Conservation (phyloP, 2,113 vertebrate genomes). For the Hemibagrus wyckioides region DNA sequence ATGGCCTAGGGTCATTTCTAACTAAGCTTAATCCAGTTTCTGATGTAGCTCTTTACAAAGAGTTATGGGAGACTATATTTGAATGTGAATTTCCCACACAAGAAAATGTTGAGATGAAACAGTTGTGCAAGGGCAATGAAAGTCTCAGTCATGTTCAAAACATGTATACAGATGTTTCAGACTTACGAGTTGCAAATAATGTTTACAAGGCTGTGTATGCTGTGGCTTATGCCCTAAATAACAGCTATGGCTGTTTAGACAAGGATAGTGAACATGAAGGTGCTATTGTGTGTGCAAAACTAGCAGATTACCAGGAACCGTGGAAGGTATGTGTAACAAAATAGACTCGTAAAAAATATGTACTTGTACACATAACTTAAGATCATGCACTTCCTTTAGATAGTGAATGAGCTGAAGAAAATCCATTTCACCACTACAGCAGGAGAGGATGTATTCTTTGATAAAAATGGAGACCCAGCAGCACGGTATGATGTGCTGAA, state of each 20-base stretch:
- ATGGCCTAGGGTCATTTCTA: neutral
- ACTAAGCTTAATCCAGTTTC: neutral
- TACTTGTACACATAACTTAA: neutral
- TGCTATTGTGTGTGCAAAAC: neutral
- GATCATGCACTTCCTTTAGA: slow-evolving; percentile 8
- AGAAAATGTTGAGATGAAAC: neutral
- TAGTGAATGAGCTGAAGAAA: slow-evolving; percentile 50
- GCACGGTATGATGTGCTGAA: slow-evolving; percentile 60
- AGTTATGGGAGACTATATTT: slow-evolving; percentile 60
- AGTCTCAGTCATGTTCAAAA: slow-evolving; percentile 51
- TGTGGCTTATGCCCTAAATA: neutral
- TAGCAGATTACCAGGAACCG: slow-evolving; percentile 38
- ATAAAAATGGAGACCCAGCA: slow-evolving; percentile 13
- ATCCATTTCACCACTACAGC: slow-evolving; percentile 43
- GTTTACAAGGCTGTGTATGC: neutral
- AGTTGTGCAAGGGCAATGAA: neutral
- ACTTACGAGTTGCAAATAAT: neutral
- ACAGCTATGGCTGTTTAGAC: neutral
- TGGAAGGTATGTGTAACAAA: no score
- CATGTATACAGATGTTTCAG: neutral
- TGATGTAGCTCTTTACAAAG: slow-evolving; percentile 27
- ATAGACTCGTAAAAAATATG: no score
- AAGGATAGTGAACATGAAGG: neutral
- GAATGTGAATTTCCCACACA: slow-evolving; percentile 5
- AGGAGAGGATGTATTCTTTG: slow-evolving; percentile 32